A percentile compares a stretch with the other conserved stretches of the same genome.
These are phyloP conservation scores for Cepaea hortensis DNA, from an alignment of 2,888 invertebrate species.

Conservation along the genomic window DNA sequence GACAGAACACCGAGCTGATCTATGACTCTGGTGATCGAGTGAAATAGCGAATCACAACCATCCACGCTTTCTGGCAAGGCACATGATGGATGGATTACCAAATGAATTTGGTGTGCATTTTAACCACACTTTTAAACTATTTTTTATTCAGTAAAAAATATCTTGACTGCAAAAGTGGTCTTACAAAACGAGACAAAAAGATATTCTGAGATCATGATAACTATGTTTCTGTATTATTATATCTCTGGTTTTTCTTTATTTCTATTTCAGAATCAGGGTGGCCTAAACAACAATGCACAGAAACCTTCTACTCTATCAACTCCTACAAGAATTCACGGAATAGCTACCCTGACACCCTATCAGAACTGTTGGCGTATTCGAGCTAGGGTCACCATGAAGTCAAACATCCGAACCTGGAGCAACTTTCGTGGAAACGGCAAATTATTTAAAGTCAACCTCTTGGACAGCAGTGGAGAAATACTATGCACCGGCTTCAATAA, in stretches of 20 bases:
- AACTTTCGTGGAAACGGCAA: constrained; percentile 95
- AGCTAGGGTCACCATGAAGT: constrained; percentile 90
- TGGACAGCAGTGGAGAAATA: constrained; percentile 95
- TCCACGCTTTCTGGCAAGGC: too few relatives aligned
- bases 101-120: too few relatives aligned
- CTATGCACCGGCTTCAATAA: constrained; percentile 92
- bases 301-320: constrained; percentile 46
- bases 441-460: constrained; percentile 92
- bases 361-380: constrained; percentile 96
- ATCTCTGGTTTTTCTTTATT: not conserved
- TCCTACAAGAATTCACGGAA: constrained; percentile 82
- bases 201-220: too few relatives aligned
- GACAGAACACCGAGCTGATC: too few relatives aligned
- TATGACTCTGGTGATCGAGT: too few relatives aligned
- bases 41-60: too few relatives aligned
- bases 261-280: constrained; percentile 22
- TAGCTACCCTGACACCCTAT: constrained; percentile 91
- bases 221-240: too few relatives aligned
- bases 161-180: too few relatives aligned
- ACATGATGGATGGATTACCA: too few relatives aligned
- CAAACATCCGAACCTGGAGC: constrained; percentile 88
- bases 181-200: too few relatives aligned
- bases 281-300: constrained; percentile 24
- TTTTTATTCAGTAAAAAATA: too few relatives aligned
- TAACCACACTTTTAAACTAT: too few relatives aligned